Conservation (phyloP, 2,888 invertebrate species). For the Campaea margaritaria region DNA sequence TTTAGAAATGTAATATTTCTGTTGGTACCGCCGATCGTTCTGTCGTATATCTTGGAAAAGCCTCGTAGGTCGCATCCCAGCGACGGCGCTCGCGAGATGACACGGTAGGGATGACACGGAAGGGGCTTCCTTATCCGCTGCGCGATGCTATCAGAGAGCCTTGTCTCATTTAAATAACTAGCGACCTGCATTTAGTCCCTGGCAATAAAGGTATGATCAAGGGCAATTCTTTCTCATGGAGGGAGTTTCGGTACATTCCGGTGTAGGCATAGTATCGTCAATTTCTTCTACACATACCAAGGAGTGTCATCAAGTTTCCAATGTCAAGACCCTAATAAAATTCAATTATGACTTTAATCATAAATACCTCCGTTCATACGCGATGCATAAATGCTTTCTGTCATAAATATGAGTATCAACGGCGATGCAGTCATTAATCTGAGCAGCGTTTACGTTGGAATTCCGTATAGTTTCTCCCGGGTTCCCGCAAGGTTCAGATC, state of each 20-base stretch:
- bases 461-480: slow-evolving; percentile 80
- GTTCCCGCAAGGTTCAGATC: slow-evolving; percentile 83
- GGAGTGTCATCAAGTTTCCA: too few relatives aligned
- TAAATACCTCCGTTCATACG: slow-evolving; percentile 6
- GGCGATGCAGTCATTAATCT: slow-evolving; percentile 76
- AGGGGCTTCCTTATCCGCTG: slow-evolving; percentile 77
- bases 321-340: too few relatives aligned
- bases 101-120: slow-evolving; percentile 69
- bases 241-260: slow-evolving; percentile 5
- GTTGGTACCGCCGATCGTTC: too few relatives aligned
- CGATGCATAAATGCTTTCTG: slow-evolving; percentile 35
- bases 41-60: slow-evolving; percentile 39
- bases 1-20: too few relatives aligned
- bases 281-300: not conserved
- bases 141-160: slow-evolving; percentile 70
- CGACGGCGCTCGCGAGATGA: slow-evolving; percentile 44
- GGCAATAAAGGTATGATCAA: slow-evolving; percentile 50
- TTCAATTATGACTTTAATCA: not conserved
- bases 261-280: too few relatives aligned
- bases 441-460: slow-evolving; percentile 81
- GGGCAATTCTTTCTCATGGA: slow-evolving; percentile 21
- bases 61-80: slow-evolving; percentile 50
- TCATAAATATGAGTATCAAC: slow-evolving; percentile 51
- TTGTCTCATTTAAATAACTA: slow-evolving; percentile 79
- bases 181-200: slow-evolving; percentile 62